Conservation (phyloP, 1,140 invertebrate genomes). For the Neotoxoptera formosana region DNA sequence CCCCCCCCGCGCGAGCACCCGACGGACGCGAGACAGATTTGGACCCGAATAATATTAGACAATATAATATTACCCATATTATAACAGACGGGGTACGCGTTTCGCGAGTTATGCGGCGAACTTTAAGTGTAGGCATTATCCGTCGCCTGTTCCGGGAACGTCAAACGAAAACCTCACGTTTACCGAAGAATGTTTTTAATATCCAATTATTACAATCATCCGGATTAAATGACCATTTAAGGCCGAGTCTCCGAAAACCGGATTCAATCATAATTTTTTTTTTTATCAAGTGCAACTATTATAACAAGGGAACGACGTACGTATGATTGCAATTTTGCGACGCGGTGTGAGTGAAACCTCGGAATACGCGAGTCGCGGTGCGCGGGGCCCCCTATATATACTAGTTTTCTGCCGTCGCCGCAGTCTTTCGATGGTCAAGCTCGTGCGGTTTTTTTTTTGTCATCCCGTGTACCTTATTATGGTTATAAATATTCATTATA, state of each 20-base stretch:
- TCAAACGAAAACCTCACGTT: constrained; percentile 1
- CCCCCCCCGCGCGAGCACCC: too few species aligned
- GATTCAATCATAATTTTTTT: constrained; percentile 6
- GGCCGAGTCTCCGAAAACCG: constrained; percentile 37
- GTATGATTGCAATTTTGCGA: constrained; percentile 27
- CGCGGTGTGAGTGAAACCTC: background rate
- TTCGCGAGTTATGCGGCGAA: background rate
- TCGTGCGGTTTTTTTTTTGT: constrained; percentile 2
- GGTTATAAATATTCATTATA: constrained; percentile 48
- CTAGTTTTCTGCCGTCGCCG: background rate
- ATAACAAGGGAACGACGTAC: constrained; percentile 25
- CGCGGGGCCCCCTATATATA: background rate
- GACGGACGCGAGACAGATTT: background rate
- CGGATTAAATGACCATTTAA: constrained; percentile 49
- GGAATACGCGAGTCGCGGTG: background rate
- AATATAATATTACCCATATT: too few species aligned
- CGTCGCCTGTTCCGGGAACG: background rate
- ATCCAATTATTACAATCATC: constrained; percentile 54
- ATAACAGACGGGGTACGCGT: background rate
- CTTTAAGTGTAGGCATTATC: background rate
- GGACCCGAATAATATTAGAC: background rate
- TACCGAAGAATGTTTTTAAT: constrained; percentile 41
- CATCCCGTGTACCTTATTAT: background rate
- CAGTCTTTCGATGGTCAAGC: background rate
- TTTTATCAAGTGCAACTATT: constrained; percentile 35